Evolutionary conservation across 2,797 vertebrate species (phyloP).

Genomic region (Enoplosus armatus): DNA sequence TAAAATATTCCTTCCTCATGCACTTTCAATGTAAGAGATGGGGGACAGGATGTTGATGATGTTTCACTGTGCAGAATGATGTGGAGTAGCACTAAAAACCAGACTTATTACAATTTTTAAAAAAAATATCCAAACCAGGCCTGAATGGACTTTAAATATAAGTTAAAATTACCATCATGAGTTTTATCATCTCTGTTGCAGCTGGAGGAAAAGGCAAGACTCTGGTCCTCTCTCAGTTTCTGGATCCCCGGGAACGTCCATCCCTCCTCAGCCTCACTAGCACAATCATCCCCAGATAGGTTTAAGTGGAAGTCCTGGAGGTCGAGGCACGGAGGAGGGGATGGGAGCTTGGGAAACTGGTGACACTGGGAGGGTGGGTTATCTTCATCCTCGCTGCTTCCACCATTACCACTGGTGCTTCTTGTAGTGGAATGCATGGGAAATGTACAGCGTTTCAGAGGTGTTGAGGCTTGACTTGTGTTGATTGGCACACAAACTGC

Average conservation of each 20-base stretch:
- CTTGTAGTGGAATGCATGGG: constrained; percentile 52
- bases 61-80: too few relatives aligned
- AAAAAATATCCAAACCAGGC: not conserved
- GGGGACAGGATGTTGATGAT: not conserved
- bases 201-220: not conserved
- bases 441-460: not conserved
- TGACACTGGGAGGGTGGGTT: constrained; percentile 53
- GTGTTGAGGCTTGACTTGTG: constrained; percentile 28
- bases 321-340: constrained; percentile 20
- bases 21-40: not conserved
- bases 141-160: not conserved
- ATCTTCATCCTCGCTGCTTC: constrained; percentile 39
- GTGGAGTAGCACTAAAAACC: not conserved
- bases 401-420: not conserved
- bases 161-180: not conserved
- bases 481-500: constrained; percentile 15
- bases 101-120: not conserved
- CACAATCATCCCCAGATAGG: constrained; percentile 75
- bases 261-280: constrained; percentile 45
- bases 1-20: not conserved
- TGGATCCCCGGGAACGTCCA: constrained; percentile 16
- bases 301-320: constrained; percentile 48
- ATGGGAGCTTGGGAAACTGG: constrained; percentile 42
- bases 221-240: constrained; percentile 25
- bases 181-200: not conserved